Base-by-base conservation (phyloP, 2,113 vertebrate species). In the Sciurus niger region DNA sequence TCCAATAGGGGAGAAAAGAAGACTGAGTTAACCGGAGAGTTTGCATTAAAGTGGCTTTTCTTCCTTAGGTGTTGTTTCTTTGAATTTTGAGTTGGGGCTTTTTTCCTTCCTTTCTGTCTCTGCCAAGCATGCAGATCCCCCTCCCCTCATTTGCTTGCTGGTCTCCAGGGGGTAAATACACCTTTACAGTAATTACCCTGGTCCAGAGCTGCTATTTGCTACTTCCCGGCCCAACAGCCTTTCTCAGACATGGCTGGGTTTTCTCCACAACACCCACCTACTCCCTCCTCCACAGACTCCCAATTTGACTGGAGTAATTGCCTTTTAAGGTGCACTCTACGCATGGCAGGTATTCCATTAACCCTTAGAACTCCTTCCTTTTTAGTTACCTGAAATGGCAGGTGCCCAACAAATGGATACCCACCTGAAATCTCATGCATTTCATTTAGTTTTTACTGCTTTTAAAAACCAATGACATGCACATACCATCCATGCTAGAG, bases 251-350 rank as follows among this genome's bases (percentile, higher is more conserved):
- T 28, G 68, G 74, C 83, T 94, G 92, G 92, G 83, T 95, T 94
- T 97, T 82, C 92, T 94, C 88, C 95, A 97, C 73, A 96, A 93
- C 94, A 94, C 90, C 95, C 90, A 97, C 93, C 91, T 34, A 97
- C 95, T 97, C 94, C 94, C 96, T 95, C 95, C 94, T 97, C 86
- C 95, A 97, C 92, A 96, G 92, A 94, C 96, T 98, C 96, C 96
- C 96, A 97, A 97, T 98, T 97, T 97, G 95, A 97, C 96, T 98
- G 96, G 97, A 97, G 98, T 98, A 98, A 98, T 97, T 98, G 97
- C 97, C 97, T 97, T 98, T 98, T 98, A 97, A 98, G 97, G 97
- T 96, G 94, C 96, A 97, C 96, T 97, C 94, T 97, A 97, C 96
- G 88, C 97, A 97, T 96, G 97, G 92, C 95, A 98, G 98, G 96